Base-by-base conservation (phyloP, 1,140 invertebrate species). In the Drosophila pseudoobscura region DNA sequence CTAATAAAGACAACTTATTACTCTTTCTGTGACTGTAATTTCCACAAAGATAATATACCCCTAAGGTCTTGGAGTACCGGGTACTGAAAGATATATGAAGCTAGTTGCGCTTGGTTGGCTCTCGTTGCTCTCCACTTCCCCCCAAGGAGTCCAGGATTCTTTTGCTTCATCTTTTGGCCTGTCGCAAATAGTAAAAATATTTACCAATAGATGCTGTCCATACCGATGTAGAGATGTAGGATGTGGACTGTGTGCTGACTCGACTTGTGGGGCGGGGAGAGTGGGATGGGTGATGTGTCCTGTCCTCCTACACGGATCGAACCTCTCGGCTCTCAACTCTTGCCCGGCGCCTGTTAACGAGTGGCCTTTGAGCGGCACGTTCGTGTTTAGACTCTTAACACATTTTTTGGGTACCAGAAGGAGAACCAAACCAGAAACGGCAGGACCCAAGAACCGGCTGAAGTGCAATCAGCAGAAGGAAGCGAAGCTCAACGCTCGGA, bases 361-460 rank as follows among this genome's bases (percentile, higher is more conserved):
- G 80, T 85, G 80, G 80, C 80, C 82, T 85, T 85, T 85, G 80
- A 85, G 82, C 82, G 49, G 80, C 80, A 85, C 80, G 80, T 85
- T 85, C 80, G 80, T 85, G 80, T 85, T 87, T 85, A 80, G 80
- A 85, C 82, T 85, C 80, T 85, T 85, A 85, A 85, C 82, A 85
- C 80, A 85, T 87, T 87, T 85, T 76, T 53, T 2, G 8, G 31
- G 72, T 26, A 26, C 24, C 24, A 26, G 24, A 26, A 26, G 4
- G 24, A 26, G 24, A 26, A 5, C 4, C 24, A 26, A 26, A 26
- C 24, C 24, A 26, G 24, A 26, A 26, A 26, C 24, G 62, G 68
- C 68, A 60, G 76, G 24, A 26, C 75, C 64, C 51, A 61, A 58
- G 69, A 59, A 24, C 62, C 51, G 43, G 51, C 69, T 71, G 68